Evolutionary conservation across 2,888 invertebrate genomes (phyloP), one percentile per base, ranked within the genome.

Genomic region (Catotricha subobsoleta): DNA sequence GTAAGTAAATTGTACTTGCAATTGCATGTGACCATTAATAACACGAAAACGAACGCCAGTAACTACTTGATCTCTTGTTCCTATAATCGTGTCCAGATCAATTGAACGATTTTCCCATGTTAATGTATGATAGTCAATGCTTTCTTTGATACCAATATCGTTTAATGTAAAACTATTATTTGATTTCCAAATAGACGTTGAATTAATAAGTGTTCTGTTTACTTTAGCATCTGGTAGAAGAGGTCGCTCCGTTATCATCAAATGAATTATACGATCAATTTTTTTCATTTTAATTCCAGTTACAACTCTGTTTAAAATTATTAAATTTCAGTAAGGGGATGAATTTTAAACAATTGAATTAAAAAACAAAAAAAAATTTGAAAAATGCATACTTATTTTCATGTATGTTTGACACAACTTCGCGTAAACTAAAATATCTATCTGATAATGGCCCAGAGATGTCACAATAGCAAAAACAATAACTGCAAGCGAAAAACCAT

Each of bases 11-110:
- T 67, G 68, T 43, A 81, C 76, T 63, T 82, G 81, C 48, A 83
- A 71, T 59, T 82, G 82, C 41, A 84, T 54, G 53, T 82, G 81
- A 0, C 76, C 67, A 12, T 83, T 83, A 19, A 83, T 63, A 55
- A 71, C 64, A 43, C 76, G 68, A 59, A 82, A 78, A 48, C 75
- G 70, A 0, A 73, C 63, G 23, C 75, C 75, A 69, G 48, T 43
- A 34, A 84, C 53, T 4, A 81, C 62, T 49, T 75, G 69, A 42
- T 73, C 73, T 1, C 58, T 52, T 1, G 74, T 72, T 1, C 74
- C 74, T 27, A 67, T 63, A 36, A 82, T 57, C 51, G 80, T 77
- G 50, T 83, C 83, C 48, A 84, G 58, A 55, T 83, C 82, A 1
- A 84, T 60, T 1, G 74, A 75, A 42, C 82, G 62, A 48, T 69